These are phyloP conservation scores for Brachymystax lenok DNA, from an alignment of 2,797 vertebrate genomes.

Conservation along the genomic window DNA sequence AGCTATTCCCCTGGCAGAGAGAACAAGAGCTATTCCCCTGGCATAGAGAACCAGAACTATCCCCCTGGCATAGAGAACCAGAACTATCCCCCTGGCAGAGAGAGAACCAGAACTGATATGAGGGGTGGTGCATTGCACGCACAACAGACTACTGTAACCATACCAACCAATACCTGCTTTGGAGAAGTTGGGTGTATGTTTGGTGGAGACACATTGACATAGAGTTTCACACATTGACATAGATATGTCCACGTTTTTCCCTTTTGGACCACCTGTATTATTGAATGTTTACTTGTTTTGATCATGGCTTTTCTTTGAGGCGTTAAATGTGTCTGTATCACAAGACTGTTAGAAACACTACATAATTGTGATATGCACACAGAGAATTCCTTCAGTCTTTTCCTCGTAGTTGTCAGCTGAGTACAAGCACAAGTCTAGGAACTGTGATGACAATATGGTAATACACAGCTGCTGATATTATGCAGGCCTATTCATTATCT, in stretches of 20 bases:
- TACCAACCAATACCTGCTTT: conserved; percentile 18
- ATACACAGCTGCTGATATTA: conserved; percentile 64
- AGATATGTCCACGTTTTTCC: neutral
- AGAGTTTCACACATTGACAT: neutral
- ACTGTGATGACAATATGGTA: conserved; percentile 56
- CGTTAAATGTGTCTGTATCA: neutral
- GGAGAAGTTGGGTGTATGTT: neutral
- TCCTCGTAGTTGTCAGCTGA: conserved; percentile 46
- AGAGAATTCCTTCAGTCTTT: conserved; percentile 32
- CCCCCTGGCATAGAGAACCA: neutral
- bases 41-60: conserved; percentile 25
- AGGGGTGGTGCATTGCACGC: conserved; percentile 25
- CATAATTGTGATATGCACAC: neutral
- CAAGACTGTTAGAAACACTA: neutral
- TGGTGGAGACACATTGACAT: neutral
- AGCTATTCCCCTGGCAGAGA: neutral
- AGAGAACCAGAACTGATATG: conserved; percentile 26
- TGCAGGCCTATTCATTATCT: conserved; percentile 72
- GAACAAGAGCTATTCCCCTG: conserved; percentile 7
- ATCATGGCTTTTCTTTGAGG: neutral
- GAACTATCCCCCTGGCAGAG: conserved; percentile 28
- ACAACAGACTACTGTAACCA: conserved; percentile 11
- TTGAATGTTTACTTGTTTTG: neutral
- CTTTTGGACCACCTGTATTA: neutral
- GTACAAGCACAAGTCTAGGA: conserved; percentile 43